Percentiles rank a stretch among this genome's conserved stretches.
Conservation (phyloP, 2,113 vertebrate species). For the Scomber scombrus region DNA sequence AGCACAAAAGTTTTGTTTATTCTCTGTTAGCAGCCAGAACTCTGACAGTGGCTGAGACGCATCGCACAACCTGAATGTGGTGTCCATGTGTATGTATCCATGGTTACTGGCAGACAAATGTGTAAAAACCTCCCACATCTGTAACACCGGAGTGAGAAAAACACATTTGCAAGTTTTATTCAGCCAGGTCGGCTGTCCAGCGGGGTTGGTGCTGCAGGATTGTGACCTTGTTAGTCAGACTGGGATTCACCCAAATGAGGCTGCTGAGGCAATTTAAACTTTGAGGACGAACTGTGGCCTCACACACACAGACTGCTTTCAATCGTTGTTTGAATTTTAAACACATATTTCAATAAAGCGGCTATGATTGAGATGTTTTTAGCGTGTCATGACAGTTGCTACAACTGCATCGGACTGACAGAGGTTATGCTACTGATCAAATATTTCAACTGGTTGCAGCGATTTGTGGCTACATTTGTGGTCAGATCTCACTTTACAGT, state of each 20-base stretch:
- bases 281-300: background rate
- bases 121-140: background rate
- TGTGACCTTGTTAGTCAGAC: conserved; percentile 12
- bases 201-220: background rate
- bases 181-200: conserved; percentile 7
- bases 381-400: background rate
- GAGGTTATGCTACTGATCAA: background rate
- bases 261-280: conserved; percentile 34
- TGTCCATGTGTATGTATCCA: too few relatives aligned
- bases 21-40: too few relatives aligned
- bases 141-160: background rate
- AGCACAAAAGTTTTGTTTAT: too few relatives aligned
- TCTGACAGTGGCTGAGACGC: too few relatives aligned
- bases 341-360: background rate
- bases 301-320: background rate
- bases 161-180: conserved; percentile 7
- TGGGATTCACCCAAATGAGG: conserved; percentile 20
- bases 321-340: too few relatives aligned
- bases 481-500: background rate
- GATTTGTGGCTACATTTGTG: background rate
- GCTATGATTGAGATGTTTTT: background rate
- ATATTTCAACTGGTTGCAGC: background rate
- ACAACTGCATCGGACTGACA: background rate
- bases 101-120: background rate
- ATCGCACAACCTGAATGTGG: too few relatives aligned